Conservation (phyloP, 2,797 vertebrate species). For the Lagorchestes hirsutus region DNA sequence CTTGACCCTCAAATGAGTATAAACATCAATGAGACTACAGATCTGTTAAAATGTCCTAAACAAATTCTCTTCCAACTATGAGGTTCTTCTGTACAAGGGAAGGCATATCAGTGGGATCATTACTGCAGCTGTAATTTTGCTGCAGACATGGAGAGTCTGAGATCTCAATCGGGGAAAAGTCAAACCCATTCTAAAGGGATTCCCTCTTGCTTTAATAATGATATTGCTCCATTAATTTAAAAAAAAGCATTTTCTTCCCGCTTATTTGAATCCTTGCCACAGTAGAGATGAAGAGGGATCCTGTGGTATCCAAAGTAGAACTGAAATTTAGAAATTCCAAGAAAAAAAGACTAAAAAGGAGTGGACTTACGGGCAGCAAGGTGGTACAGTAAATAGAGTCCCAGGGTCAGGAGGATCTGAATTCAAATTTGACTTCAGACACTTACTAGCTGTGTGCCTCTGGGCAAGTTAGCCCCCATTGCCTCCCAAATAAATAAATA, state of each 20-base stretch:
- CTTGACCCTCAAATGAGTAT: neutral
- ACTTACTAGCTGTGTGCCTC: neutral
- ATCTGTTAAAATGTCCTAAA: neutral
- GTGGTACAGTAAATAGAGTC: neutral
- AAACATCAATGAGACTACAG: neutral
- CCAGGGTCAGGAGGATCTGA: neutral
- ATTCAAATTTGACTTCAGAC: neutral
- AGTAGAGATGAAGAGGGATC: conserved; percentile 54
- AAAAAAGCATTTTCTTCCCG: neutral
- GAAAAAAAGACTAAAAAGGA: conserved; percentile 72
- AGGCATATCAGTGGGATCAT: neutral
- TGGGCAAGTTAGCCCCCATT: neutral
- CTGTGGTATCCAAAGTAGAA: conserved; percentile 54
- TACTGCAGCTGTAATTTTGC: neutral
- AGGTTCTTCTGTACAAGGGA: neutral
- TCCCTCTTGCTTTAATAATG: neutral
- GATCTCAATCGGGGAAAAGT: conserved; percentile 1
- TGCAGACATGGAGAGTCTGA: neutral
- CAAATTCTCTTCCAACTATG: neutral
- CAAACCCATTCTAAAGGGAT: conserved; percentile 57
- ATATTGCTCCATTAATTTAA: neutral
- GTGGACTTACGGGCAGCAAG: conserved; percentile 68
- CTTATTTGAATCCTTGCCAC: conserved; percentile 71
- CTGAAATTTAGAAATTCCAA: conserved; percentile 75
- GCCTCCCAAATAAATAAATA: neutral